Evolutionary conservation across 2,888 invertebrate genomes (phyloP), one percentile per base, ranked within the genome.

Genomic region (Trichogramma dendrolimi): DNA sequence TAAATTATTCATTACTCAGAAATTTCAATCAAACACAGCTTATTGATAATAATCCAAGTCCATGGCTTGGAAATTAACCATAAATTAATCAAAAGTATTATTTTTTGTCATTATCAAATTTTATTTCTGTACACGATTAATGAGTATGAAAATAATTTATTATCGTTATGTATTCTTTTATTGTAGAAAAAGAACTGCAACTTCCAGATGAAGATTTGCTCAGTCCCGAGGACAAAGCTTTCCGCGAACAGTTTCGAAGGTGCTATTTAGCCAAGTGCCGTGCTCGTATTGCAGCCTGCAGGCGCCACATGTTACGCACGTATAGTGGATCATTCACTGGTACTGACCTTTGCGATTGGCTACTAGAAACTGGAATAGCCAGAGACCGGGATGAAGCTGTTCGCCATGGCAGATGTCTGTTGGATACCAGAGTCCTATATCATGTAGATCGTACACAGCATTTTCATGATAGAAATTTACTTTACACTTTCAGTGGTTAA

Each of bases 161-260:
- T 51, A 46, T 10, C 4, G 27, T 11, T 11, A 52, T 58, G 53
- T 58, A 53, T 14, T 14, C 14, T 61, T 53, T 64, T n/a, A 58
- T 46, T 61, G 46, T 56, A 39, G 89, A 87, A 0, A 90, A 91
- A 69, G 84, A 86, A 4, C 81, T 94, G 4, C 83, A 85, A 5
- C 78, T 94, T 67, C 93, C 94, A 0, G 79, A 86, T 4, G 85
- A 90, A 79, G 88, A 91, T 50, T 88, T 91, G 57, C 80, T 95
- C 8, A 86, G 86, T 61, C 83, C 86, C 6, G 92, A 93, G 75
- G 91, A 91, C 0, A 89, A 85, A 73, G 89, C 90, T 68, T 88
- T 92, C 50, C 94, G 96, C 72, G 92, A 94, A 67, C 94, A 95
- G 77, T 96, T 96, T 78, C 86, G 87, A 48, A 89, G 87, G 52